Evolutionary conservation across 37 sponge, comb jelly and placozoan species (phyloP).

Genomic region (Geodia barretti): DNA sequence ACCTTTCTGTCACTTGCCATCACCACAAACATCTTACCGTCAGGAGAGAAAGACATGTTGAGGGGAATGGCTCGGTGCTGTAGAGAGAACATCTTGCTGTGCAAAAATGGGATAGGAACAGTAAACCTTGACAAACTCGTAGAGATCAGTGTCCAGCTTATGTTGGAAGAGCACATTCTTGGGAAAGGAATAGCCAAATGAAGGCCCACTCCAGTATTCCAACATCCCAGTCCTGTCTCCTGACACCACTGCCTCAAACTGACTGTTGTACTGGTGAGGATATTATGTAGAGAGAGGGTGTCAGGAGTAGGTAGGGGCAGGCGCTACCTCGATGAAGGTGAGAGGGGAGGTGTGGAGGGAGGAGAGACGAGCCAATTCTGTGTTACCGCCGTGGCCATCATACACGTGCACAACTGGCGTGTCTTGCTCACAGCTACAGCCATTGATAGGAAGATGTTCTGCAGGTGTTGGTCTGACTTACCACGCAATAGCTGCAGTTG

Average conservation of each 20-base stretch:
- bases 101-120: background rate
- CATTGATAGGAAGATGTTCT: background rate
- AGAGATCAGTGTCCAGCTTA: conserved; percentile 96
- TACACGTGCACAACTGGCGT: conserved; percentile 68
- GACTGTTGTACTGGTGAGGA: conserved; percentile 66
- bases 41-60: conserved; percentile 73
- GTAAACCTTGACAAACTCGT: conserved; percentile 85
- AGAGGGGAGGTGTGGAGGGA: conserved; percentile 62
- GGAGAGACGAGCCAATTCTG: conserved; percentile 41
- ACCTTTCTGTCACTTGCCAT: conserved; percentile 87
- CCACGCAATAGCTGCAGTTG: conserved; percentile 78
- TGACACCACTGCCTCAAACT: conserved; percentile 82
- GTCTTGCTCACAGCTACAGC: conserved; percentile 55
- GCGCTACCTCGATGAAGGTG: conserved; percentile 65
- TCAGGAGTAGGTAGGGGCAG: background rate
- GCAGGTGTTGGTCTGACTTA: too few species aligned
- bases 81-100: background rate
- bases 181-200: conserved; percentile 69
- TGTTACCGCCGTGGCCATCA: conserved; percentile 65
- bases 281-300: background rate
- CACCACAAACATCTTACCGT: conserved; percentile 87
- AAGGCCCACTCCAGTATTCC: conserved; percentile 92
- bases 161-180: conserved; percentile 73
- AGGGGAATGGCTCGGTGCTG: conserved; percentile 71
- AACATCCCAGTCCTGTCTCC: conserved; percentile 88